Evolutionary conservation across 2,888 invertebrate genomes (phyloP), one percentile per base, ranked within the genome.

Genomic region (Dexiosoma caninum): DNA sequence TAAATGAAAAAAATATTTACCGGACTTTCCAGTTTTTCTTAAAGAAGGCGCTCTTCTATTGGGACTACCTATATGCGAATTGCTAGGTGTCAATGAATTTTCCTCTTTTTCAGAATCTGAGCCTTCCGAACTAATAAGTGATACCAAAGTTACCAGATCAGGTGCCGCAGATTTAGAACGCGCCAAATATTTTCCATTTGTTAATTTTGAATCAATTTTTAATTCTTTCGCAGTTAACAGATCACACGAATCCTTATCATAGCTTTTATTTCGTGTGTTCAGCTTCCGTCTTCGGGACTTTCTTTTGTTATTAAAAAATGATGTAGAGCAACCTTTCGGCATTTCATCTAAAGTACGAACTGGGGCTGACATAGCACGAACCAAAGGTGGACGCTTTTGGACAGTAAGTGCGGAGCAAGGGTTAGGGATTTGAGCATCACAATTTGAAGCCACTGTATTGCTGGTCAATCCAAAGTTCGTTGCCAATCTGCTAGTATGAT

Each of bases 61-160:
- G n/a, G 86, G 87, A 81, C 85, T 85, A 12, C 83, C 85, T 6
- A 44, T 40, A 32, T 86, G 86, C 30, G 78, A 51, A 55, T 75
- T 67, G 5, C 83, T 70, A 6, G 84, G 67, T 40, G 82, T 62
- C 53, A 81, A 21, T 5, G 66, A 37, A 51, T 49, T 84, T 2
- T 90, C 90, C 74, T 91, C 91, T 10, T 91, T 91, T 83, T 93
- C 93, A 19, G 91, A 92, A 72, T 94, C 94, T 85, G 93, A 94
- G 42, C 92, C 93, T 16, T 92, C 92, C 0, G 94, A 93, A 85
- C 93, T 94, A 3, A 94, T 90, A 51, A 94, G 88, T 0, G 94
- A 94, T 0, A 94, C 93, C 91, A 94, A 92, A 0, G 94, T 94
- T 0, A 93, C 92, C 37, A 94, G 90, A 85, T 90, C 90, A 6